Conservation (phyloP, 2,797 vertebrate genomes). For the Halcyon smyrnensis region DNA sequence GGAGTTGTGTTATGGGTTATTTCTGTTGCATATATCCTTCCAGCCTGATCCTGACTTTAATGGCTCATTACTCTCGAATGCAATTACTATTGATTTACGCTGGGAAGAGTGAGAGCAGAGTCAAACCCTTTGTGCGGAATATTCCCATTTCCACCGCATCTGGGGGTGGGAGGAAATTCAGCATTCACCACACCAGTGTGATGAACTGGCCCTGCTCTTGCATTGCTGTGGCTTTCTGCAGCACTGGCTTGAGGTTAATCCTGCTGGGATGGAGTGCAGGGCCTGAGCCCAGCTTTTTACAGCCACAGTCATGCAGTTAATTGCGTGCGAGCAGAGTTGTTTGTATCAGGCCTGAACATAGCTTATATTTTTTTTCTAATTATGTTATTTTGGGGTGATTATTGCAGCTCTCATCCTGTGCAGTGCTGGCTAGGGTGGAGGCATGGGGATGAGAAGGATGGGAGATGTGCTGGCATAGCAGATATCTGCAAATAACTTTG, state of each 20-base stretch:
- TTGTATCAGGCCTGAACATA: neutral
- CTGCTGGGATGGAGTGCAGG: neutral
- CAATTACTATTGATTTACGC: neutral
- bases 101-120: neutral
- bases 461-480: neutral
- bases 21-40: neutral
- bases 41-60: neutral
- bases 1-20: neutral
- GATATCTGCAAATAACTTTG: too few species aligned
- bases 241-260: neutral
- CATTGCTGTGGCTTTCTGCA: neutral
- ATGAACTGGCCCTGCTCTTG: too few species aligned
- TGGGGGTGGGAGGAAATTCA: neutral
- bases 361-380: neutral
- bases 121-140: neutral
- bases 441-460: accelerated
- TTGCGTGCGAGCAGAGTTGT: accelerated
- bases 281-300: neutral
- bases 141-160: neutral
- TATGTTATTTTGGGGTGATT: neutral
- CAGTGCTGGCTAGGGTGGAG: neutral
- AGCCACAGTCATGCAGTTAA: accelerated
- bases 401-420: neutral
- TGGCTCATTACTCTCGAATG: neutral
- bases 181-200: accelerated